phyloP scores from a whole-genome alignment of 2,797 vertebrate genomes.

The Pantherophis alleghaniensis region DNA sequence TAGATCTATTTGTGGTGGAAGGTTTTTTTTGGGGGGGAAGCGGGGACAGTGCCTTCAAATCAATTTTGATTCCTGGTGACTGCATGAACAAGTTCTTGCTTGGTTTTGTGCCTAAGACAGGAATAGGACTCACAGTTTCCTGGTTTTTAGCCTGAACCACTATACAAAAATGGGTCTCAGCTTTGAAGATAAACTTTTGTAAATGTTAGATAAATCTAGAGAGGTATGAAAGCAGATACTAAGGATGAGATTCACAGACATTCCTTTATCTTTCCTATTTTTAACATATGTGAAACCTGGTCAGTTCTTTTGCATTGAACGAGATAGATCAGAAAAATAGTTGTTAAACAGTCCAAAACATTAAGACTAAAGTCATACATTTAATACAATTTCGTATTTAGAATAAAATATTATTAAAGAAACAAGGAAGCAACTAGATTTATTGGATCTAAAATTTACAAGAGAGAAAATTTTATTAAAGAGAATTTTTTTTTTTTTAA shows the following conservation, averaged over 20 bases:
- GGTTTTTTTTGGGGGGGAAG: too few species aligned
- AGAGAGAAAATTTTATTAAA: background rate
- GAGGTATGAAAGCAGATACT: background rate
- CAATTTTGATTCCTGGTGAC: background rate
- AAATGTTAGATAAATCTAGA: background rate
- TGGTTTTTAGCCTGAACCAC: background rate
- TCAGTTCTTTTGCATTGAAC: background rate
- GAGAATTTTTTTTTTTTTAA: too few species aligned
- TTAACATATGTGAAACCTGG: background rate
- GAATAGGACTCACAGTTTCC: background rate
- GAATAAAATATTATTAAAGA: background rate
- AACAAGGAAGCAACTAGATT: background rate
- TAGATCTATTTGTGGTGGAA: background rate
- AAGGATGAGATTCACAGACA: background rate
- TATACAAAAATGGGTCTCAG: background rate
- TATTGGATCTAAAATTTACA: background rate
- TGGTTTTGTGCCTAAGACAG: background rate
- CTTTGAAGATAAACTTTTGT: background rate
- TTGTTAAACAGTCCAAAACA: background rate
- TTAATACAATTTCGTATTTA: background rate
- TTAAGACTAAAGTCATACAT: background rate
- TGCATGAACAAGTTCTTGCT: background rate
- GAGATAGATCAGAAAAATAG: background rate
- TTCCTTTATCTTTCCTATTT: background rate
- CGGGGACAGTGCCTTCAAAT: background rate